These are phyloP conservation scores for Etheostoma perlongum DNA, from an alignment of 2,797 vertebrate species.

Conservation along the genomic window DNA sequence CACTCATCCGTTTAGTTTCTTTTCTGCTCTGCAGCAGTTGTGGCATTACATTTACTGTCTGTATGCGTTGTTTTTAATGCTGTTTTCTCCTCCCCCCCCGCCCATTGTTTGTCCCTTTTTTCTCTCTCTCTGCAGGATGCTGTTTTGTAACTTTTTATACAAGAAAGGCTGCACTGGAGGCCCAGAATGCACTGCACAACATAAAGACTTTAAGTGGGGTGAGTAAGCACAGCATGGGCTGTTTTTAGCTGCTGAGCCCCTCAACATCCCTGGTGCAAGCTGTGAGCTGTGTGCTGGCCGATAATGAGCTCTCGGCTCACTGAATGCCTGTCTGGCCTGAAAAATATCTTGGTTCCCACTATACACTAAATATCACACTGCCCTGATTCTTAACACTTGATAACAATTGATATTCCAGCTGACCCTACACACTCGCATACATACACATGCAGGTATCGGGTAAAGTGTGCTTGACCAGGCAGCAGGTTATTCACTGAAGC, in stretches of 20 bases:
- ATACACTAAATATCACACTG: conserved; percentile 41
- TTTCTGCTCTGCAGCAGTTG: conserved; percentile 39
- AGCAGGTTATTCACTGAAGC: conserved; percentile 44
- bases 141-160: conserved; percentile 99
- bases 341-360: conserved; percentile 48
- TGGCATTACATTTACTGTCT: conserved; percentile 44
- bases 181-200: conserved; percentile 99
- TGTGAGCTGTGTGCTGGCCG: conserved; percentile 52
- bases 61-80: conserved; percentile 56
- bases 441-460: conserved; percentile 18
- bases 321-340: conserved; percentile 54
- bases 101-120: conserved; percentile 56
- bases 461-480: conserved; percentile 40
- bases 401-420: conserved; percentile 46
- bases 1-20: conserved; percentile 42
- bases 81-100: conserved; percentile 35
- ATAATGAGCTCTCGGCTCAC: conserved; percentile 73
- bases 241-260: conserved; percentile 69
- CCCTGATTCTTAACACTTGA: conserved; percentile 42
- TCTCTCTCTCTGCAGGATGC: conserved; percentile 90
- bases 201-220: conserved; percentile 99
- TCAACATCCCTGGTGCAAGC: conserved; percentile 56
- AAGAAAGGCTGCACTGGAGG: conserved; percentile 98
- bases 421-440: conserved; percentile 8
- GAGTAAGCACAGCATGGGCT: conserved; percentile 85